Base-by-base conservation (phyloP, 2,888 invertebrate species). In the Acanthosepion esculentum region DNA sequence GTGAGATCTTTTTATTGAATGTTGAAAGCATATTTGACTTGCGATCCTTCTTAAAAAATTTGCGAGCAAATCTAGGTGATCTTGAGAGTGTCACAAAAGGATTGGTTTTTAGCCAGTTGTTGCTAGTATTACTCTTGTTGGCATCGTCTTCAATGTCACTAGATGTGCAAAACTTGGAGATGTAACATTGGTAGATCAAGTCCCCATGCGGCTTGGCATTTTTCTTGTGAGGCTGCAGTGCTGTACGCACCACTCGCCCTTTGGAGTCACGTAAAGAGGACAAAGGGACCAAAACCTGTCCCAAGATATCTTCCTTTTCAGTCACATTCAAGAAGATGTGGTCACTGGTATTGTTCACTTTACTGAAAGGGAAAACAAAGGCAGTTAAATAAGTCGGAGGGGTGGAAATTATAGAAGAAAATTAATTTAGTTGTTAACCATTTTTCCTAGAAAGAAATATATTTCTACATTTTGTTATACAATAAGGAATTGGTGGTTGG, bases 171-270 rank as follows among this genome's bases (percentile, higher is more conserved):
- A 96, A 95, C 94, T 96, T 96, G 91, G 97, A 97, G n/a, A 97
- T 96, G 95, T 96, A 97, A 91, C 96, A 96, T 96, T 97, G 96
- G 94, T 96, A 97, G 48, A 96, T 95, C 33, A 97, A 95, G 94
- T 97, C 97, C 48, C 97, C 97, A 92, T 96, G 96, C 18, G 97
- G 97, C 91, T 96, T 95, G 20, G 96, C 96, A 95, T 97, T 97
- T 95, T 97, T 97, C 95, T 97, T 97, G 95, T 97, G 97, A 12
- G 97, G 96, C 94, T 96, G 96, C 41, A 97, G 96, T 0, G 96
- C 95, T 8, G 95, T 94, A 48, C 96, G 95, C 91, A 96, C 95
- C 15, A 95, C 96, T 94, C 95, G 96, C 7, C 96, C 96, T 94
- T 96, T 96, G 50, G 95, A 94, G 23, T 96, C 96, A 33, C 95